phyloP scores from a whole-genome alignment of 2,797 vertebrate species.

The Sarcoramphus papa region DNA sequence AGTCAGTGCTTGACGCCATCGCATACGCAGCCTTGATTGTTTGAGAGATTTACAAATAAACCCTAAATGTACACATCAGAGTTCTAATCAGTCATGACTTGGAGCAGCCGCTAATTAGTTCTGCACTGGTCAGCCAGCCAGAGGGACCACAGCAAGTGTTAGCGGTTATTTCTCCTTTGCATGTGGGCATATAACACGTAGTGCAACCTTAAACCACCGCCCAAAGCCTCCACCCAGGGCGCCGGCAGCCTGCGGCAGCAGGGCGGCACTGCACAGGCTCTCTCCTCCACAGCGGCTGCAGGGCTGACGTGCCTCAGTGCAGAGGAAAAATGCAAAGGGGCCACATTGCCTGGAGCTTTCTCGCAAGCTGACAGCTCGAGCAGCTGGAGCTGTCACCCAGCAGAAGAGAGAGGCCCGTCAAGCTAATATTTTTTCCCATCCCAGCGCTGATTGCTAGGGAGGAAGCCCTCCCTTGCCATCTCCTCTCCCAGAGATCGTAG shows the following conservation, averaged over 20 bases:
- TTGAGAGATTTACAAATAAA: background rate
- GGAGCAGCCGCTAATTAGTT: background rate
- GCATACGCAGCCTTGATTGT: rapidly evolving
- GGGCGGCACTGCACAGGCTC: background rate
- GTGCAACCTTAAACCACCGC: background rate
- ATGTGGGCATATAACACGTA: rapidly evolving
- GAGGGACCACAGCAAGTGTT: background rate
- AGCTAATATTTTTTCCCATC: background rate
- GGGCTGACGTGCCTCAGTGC: background rate
- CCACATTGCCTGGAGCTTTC: background rate
- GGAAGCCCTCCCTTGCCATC: background rate
- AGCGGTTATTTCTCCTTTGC: background rate
- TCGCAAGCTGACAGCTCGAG: background rate
- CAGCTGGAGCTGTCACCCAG: constrained; percentile 50
- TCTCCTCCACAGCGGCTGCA: rapidly evolving
- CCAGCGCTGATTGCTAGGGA: background rate
- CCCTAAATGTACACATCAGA: background rate
- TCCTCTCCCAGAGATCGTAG: background rate
- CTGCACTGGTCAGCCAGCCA: background rate
- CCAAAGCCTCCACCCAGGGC: background rate
- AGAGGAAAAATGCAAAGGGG: background rate
- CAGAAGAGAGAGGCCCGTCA: background rate
- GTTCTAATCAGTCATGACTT: background rate
- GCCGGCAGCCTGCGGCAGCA: background rate
- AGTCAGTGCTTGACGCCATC: background rate